Conservation (phyloP, 2,888 invertebrate species). For the Apamea monoglypha region DNA sequence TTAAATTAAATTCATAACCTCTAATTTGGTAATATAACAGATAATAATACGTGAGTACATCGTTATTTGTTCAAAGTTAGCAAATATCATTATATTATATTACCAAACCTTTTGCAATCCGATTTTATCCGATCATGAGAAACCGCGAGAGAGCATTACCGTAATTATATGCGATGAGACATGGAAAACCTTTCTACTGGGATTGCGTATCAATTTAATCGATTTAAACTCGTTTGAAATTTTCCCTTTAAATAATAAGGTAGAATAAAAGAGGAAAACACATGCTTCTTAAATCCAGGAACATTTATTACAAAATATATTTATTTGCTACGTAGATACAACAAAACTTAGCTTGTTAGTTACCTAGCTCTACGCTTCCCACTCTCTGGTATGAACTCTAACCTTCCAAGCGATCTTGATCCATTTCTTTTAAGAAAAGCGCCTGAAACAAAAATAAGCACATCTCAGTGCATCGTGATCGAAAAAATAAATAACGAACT, state of each 20-base stretch:
- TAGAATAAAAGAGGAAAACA: neutral
- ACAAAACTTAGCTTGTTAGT: neutral
- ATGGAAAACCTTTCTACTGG: constrained; percentile 81
- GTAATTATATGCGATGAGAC: constrained; percentile 79
- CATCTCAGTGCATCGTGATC: neutral
- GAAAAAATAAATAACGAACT: neutral
- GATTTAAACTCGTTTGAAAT: neutral
- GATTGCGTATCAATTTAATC: constrained; percentile 74
- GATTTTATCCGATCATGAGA: constrained; percentile 25
- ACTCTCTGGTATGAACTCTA: constrained; percentile 19
- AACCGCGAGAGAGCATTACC: constrained; percentile 59
- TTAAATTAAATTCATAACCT: neutral
- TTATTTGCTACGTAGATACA: neutral
- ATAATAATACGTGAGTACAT: neutral
- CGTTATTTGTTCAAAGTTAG: neutral
- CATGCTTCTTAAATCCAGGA: neutral
- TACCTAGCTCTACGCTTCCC: neutral
- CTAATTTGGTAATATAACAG: neutral
- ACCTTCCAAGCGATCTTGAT: neutral
- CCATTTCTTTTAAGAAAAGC: neutral
- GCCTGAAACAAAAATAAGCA: constrained; percentile 33
- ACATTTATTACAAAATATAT: constrained; percentile 8
- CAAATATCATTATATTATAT: constrained; percentile 4
- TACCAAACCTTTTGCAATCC: constrained; percentile 47
- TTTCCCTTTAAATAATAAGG: neutral